Evolutionary conservation across 1,140 invertebrate genomes (phyloP).

Genomic region (Brachionus rotundiformis): DNA sequence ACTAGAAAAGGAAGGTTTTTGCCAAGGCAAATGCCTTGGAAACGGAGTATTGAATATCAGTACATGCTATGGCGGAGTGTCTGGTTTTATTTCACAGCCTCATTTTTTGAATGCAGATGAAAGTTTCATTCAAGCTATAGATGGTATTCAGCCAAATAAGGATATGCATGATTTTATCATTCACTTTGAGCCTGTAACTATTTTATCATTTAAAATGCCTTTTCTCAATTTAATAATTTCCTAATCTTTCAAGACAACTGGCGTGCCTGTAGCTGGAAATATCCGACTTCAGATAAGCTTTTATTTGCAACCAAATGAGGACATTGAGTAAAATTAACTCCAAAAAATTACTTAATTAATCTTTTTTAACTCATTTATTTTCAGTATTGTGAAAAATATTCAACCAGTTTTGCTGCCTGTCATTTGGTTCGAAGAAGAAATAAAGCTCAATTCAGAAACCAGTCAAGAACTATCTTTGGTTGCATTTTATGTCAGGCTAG

Average conservation of each 20-base stretch:
- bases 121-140: neutral
- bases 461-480: neutral
- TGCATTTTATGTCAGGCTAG: conserved; percentile 16
- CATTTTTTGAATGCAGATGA: conserved; percentile 52
- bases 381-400: conserved; percentile 49
- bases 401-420: conserved; percentile 38
- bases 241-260: conserved; percentile 20
- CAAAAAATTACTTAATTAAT: neutral
- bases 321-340: conserved; percentile 32
- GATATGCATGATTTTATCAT: conserved; percentile 47
- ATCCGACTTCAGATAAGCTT: conserved; percentile 47
- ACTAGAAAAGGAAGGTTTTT: conserved; percentile 35
- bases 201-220: neutral
- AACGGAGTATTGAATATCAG: conserved; percentile 46
- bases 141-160: conserved; percentile 9
- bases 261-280: conserved; percentile 45
- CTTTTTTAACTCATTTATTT: neutral
- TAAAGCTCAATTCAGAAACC: neutral
- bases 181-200: conserved; percentile 45
- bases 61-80: conserved; percentile 25
- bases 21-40: neutral
- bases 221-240: neutral
- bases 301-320: conserved; percentile 1
- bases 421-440: conserved; percentile 37
- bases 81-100: conserved; percentile 34